Base-by-base conservation (phyloP, 2,113 vertebrate genomes). In the Micromys minutus region DNA sequence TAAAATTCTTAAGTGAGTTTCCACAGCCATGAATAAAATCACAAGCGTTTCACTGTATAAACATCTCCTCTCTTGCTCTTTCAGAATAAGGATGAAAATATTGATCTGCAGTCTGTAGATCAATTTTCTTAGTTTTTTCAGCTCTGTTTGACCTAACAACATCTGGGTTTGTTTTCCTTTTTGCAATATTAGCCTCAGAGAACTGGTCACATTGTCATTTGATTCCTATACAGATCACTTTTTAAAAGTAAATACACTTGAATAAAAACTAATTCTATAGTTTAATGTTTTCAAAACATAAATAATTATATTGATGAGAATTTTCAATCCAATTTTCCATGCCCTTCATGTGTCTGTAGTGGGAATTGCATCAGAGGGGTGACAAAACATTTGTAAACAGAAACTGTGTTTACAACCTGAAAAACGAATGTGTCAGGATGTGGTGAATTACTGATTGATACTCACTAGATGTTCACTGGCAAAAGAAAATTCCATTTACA, bases 221-320 rank as follows among this genome's bases (percentile, higher is more conserved):
- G 4, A 65, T 91, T 91, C 34, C 65, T 45, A 89, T 39, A 72
- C 84, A 50, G 17, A 50, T 29, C 76, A 36, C 5, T 90, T 86
- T 77, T 92, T 63, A 92, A 95, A 83, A 39, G 34, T 88, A 90
- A 95, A 94, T 85, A 47, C 7, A 87, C 13, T 67, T 92, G 85
- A 83, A 91, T n/a, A 42, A 91, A 93, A 94, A 90, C 84, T 29
- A 63, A 3, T 59, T 96, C 10, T 90, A 39, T 10, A 75, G 7
- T 55, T 91, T 3, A 95, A 74, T 19, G 3, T 45, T 96, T 84
- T 42, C 39, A 91, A 94, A 94, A 71, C 29, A 50, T 16, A 86
- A 76, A 50, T 22, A 86, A 42, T 31, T 12, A 87, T 91, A 74
- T 15, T 5, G 4, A 15, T 79, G 67, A 75, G 31, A 86, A 16